Conservation (phyloP, 2,797 vertebrate genomes). For the Alcedo quadribrachys region DNA sequence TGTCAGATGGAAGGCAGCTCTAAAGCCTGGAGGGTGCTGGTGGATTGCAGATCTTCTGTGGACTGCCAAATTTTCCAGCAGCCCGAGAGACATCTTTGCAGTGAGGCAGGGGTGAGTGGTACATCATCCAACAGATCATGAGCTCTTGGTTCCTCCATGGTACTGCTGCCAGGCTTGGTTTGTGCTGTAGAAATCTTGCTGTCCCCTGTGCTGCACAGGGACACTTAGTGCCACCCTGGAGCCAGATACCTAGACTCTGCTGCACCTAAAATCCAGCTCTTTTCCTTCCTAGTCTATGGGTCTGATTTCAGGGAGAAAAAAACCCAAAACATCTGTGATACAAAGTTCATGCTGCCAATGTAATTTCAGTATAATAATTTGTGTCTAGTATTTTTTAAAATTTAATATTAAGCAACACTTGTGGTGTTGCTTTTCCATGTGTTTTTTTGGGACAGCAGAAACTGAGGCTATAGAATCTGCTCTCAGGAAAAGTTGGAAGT, state of each 20-base stretch:
- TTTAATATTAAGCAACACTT: background rate
- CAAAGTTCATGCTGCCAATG: background rate
- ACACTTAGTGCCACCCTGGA: background rate
- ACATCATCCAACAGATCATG: background rate
- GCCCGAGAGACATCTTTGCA: background rate
- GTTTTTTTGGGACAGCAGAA: background rate
- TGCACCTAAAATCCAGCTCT: background rate
- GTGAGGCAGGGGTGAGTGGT: background rate
- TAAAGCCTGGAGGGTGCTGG: background rate
- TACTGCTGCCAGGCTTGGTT: background rate
- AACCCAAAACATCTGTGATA: background rate
- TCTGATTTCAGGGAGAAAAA: background rate
- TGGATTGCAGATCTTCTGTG: background rate
- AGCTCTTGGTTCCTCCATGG: background rate
- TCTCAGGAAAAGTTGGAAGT: background rate
- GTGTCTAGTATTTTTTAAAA: background rate
- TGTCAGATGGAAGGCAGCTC: background rate
- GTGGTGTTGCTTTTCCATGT: background rate
- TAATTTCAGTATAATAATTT: background rate
- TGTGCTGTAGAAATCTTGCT: background rate
- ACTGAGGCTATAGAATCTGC: background rate
- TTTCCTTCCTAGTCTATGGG: background rate
- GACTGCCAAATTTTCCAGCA: background rate
- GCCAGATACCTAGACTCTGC: background rate
- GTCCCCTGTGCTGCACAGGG: background rate